Evolutionary conservation across 2,113 vertebrate species (phyloP), one percentile per base, ranked within the genome.

Genomic region (Salvelinus namaycush): DNA sequence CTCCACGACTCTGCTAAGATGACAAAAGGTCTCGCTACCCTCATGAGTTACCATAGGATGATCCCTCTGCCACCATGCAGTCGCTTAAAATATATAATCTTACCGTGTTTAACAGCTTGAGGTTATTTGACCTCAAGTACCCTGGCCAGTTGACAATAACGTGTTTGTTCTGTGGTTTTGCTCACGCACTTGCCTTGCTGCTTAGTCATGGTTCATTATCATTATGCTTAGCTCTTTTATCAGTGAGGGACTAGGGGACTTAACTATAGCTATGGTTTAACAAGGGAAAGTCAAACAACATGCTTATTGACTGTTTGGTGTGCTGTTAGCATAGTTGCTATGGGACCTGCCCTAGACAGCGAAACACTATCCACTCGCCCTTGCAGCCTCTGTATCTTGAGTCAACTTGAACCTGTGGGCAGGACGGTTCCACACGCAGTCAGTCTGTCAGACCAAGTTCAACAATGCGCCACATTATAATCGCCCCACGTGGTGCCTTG

Each of bases 231-330:
- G 20, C 7, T 62, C n/a, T 62, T 62, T 62, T 62, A 22, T 62
- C 59, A 22, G 6, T 8, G 59, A 62, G 59, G 5, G 51, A 54
- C 51, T 18, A 18, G 14, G 2, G 59, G 59, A 62, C 59, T n/a
- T 62, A n/a, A 62, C 59, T 24, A 44, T 44, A 62, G n/a, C 59
- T 22, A 22, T 62, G n/a, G 18, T 62, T 62, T 62, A 62, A 62
- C n/a, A 22, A 24, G n/a, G 59, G 59, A 62, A 62, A 62, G n/a
- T 62, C 59, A 62, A 62, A 62, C 59, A 62, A 62, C n/a, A 22
- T 22, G 59, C 20, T 62, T 62, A 13, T 62, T 18, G 12, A 18
- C 51, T 18, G 16, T 54, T 54, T 54, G 51, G 51, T 54, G 51
- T 54, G 51, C 14, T 18, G 51, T 18, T 44, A 2, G 5, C 18